These are phyloP conservation scores for Lepidocolaptes lacrymiger DNA, from an alignment of 2,797 vertebrate genomes.

Conservation along the genomic window DNA sequence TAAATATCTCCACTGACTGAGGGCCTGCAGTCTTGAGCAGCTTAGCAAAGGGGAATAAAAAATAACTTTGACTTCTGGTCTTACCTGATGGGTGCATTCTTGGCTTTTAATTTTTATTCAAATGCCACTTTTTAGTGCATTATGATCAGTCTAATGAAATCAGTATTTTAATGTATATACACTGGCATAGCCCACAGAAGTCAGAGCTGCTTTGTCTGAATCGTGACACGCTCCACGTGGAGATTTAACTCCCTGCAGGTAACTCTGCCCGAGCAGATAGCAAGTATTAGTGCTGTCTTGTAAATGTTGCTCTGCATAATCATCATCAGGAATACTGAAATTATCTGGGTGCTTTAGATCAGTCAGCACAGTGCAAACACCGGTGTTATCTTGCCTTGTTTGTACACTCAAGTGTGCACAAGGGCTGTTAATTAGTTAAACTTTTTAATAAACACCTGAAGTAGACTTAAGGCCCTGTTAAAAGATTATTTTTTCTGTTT, in stretches of 20 bases:
- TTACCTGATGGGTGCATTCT: neutral
- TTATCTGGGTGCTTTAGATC: conserved; percentile 18
- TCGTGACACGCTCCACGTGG: neutral
- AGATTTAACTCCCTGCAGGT: conserved; percentile 6
- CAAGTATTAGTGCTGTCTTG: neutral
- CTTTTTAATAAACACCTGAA: conserved; percentile 23
- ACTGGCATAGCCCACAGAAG: neutral
- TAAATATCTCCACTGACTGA: neutral
- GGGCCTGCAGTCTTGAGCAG: neutral
- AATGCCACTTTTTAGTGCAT: neutral
- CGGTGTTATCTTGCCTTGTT: neutral
- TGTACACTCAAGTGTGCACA: neutral
- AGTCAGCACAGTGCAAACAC: conserved; percentile 27
- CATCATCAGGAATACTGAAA: neutral
- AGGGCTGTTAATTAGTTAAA: conserved; percentile 27
- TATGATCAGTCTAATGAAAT: neutral
- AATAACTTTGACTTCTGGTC: neutral
- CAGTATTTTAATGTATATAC: neutral
- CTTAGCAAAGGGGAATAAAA: neutral
- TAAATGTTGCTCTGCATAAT: neutral
- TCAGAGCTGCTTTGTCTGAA: neutral
- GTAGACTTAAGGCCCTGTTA: neutral
- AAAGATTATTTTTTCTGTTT: neutral
- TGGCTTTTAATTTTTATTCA: neutral
- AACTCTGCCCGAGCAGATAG: neutral